Evolutionary conservation across 2,113 vertebrate species (phyloP), one percentile per base, ranked within the genome.

Genomic region (Dasyprocta punctata): DNA sequence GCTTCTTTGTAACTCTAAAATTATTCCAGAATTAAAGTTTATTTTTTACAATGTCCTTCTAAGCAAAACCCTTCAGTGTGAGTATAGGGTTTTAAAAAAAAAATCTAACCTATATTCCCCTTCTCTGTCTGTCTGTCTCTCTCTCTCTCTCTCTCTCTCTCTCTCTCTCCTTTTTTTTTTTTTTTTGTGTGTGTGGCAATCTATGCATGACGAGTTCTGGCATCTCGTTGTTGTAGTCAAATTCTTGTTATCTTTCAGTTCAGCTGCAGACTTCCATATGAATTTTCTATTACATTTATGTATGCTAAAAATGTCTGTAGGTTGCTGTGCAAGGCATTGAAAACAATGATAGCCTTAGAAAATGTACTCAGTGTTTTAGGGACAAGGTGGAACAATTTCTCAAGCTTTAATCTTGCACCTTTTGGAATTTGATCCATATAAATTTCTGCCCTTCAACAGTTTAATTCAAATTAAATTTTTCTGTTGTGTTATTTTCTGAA

Each of bases 1-100:
- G n/a, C 33, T 93, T 95, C 89, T 71, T 82, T n/a, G 19, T 63
- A 84, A 87, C 54, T 71, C n/a, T 52, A 83, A 93, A 73, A 69
- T 78, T 56, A 78, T 61, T 88, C 44, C 30, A 38, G 54, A 73
- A 47, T 83, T 77, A 28, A 89, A 54, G 41, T 69, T 92, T 92
- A 75, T 86, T 75, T 94, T 69, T 47, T 17, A 38, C 65, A 84
- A 47, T 36, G 6, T 14, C 78, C 38, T 84, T 77, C 58, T 88
- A 33, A 89, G 20, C 84, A 86, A 20, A 69, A 3, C 30, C 20
- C 22, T 81, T 92, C 41, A 19, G 56, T 61, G 10, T 78, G 60
- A n/a, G 44, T 14, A 33, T 41, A 38, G 33, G 24, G 30, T 22
- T 85, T 84, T 44, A 12, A 14, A 41, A 56, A 49, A 49, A 49